Evolutionary conservation across 2,113 vertebrate genomes (phyloP).

Genomic region (Dicerorhinus sumatrensis): DNA sequence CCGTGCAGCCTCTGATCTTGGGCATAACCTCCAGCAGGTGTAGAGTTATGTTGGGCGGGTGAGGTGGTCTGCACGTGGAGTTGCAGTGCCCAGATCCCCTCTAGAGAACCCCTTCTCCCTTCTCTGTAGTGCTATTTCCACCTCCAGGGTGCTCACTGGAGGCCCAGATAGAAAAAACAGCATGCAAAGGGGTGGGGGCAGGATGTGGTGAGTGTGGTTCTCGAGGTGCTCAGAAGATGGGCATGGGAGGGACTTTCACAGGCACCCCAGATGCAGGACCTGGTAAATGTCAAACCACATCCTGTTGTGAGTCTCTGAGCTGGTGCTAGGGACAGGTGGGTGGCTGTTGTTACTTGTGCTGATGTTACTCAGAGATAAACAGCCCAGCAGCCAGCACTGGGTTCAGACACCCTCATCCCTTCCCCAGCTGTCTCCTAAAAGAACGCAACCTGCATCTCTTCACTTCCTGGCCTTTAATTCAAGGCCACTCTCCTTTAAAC

Average conservation of each 20-base stretch:
- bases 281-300: conserved; percentile 87
- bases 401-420: not conserved
- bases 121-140: not conserved
- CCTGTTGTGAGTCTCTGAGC: conserved; percentile 84
- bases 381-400: not conserved
- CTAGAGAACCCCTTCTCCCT: not conserved
- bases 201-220: conserved; percentile 53
- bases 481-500: not conserved
- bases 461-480: conserved; percentile 28
- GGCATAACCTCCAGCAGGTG: conserved; percentile 7
- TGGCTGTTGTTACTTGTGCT: conserved; percentile 55
- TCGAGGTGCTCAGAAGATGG: not conserved
- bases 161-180: not conserved
- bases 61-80: not conserved
- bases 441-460: not conserved
- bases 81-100: not conserved
- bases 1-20: not conserved
- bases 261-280: conserved; percentile 56
- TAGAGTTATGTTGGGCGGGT: not conserved
- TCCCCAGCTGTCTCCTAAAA: not conserved
- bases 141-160: not conserved
- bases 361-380: conserved; percentile 75
- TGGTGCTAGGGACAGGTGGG: conserved; percentile 61
- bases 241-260: conserved; percentile 52
- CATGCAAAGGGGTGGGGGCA: not conserved